These are phyloP conservation scores for Mechanitis mazaeus DNA, from an alignment of 2,888 invertebrate species.

Conservation along the genomic window DNA sequence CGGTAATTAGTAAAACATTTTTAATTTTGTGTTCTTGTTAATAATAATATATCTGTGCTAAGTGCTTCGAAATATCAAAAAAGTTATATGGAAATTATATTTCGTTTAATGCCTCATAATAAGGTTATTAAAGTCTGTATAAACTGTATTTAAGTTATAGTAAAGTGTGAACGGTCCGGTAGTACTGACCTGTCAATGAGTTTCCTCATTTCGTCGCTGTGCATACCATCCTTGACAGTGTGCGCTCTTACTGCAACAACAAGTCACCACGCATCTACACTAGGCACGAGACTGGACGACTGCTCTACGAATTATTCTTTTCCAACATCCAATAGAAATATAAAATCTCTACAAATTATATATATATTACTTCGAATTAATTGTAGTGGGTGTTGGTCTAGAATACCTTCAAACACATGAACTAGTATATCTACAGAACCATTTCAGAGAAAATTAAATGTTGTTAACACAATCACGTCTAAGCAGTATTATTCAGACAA, in stretches of 20 bases:
- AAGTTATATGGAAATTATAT: background rate
- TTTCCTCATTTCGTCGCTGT: conserved; percentile 97
- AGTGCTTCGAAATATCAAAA: background rate
- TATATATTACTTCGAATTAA: too few species aligned
- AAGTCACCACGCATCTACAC: conserved; percentile 73
- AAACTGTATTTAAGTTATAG: background rate
- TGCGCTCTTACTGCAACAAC: conserved; percentile 81
- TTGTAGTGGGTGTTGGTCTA: conserved; percentile 42
- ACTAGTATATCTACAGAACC: conserved; percentile 66
- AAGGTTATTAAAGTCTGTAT: conserved; percentile 7
- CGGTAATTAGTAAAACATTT: conserved; percentile 36
- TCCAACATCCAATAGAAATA: conserved; percentile 42
- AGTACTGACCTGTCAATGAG: conserved; percentile 95
- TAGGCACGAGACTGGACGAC: conserved; percentile 60
- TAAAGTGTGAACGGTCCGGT: conserved; percentile 36
- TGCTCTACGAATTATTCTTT: conserved; percentile 49
- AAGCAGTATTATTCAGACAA: conserved; percentile 48
- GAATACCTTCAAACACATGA: conserved; percentile 47
- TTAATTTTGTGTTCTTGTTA: background rate
- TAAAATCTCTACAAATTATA: too few species aligned
- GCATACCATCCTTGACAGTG: conserved; percentile 92
- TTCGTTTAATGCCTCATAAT: conserved; percentile 1
- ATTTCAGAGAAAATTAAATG: conserved; percentile 49
- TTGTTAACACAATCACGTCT: conserved; percentile 72
- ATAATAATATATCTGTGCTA: conserved; percentile 1